A percentile compares a stretch with the other conserved stretches of the same genome.
Conservation (phyloP, 2,888 invertebrate species). For the Calliphora vomitoria region DNA sequence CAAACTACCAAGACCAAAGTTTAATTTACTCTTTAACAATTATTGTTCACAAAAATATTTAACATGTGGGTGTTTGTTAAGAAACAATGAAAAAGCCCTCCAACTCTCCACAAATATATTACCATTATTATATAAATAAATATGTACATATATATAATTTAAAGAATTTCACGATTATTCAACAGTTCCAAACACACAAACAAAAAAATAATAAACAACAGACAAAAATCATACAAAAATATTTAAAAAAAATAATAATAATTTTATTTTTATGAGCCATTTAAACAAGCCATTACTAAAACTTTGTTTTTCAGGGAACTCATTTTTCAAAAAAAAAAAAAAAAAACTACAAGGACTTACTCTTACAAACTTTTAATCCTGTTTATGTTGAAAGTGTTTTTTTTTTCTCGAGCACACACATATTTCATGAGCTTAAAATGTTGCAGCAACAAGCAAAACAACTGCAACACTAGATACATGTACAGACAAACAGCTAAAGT, state of each 20-base stretch:
- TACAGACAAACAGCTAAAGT: neutral
- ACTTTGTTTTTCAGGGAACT: constrained; percentile 52
- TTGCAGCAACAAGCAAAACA: constrained; percentile 51
- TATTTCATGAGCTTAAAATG: constrained; percentile 70
- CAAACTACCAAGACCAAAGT: neutral
- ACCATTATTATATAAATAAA: neutral
- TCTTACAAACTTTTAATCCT: constrained; percentile 50
- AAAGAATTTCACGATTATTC: constrained; percentile 46
- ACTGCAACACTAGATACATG: neutral
- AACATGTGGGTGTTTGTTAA: neutral
- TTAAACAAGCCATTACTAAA: constrained; percentile 56
- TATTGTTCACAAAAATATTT: neutral
- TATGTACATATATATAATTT: neutral
- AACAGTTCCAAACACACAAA: constrained; percentile 37
- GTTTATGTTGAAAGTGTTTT: constrained; percentile 40
- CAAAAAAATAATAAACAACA: too few relatives aligned
- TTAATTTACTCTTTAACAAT: neutral
- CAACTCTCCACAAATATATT: neutral
- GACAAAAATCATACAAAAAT: constrained; percentile 29
- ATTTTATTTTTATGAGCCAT: constrained; percentile 61
- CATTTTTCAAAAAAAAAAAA: neutral
- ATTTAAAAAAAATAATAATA: constrained; percentile 39
- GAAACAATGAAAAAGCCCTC: constrained; percentile 5
- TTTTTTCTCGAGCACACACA: constrained; percentile 36
- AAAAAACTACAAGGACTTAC: neutral